phyloP scores from a whole-genome alignment of 2,888 invertebrate genomes.

The Bembecia ichneumoniformis region DNA sequence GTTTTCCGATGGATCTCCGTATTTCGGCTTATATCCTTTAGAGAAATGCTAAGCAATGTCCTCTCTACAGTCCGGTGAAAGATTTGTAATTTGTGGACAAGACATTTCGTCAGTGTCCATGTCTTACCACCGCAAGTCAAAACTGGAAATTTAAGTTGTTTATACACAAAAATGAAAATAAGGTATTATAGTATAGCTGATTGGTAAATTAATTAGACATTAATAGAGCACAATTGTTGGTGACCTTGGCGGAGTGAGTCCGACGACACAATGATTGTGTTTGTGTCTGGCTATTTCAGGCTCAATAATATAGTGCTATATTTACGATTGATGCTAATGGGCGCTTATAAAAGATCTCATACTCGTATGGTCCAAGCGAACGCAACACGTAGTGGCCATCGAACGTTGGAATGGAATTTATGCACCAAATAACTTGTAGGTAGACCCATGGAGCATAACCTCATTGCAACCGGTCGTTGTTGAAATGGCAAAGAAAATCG shows the following conservation, averaged over 20 bases:
- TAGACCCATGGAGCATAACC: background rate
- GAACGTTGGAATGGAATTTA: conserved; percentile 2
- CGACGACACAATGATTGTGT: conserved; percentile 28
- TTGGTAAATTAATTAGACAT: background rate
- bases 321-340: background rate
- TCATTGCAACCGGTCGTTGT: background rate
- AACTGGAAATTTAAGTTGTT: too few relatives aligned
- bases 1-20: too few relatives aligned
- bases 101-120: too few relatives aligned
- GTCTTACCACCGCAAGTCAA: too few relatives aligned
- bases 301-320: conserved; percentile 14
- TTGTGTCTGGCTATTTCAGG: conserved; percentile 27
- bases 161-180: too few relatives aligned
- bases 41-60: too few relatives aligned
- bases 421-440: background rate
- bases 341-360: conserved; percentile 5
- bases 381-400: too few relatives aligned
- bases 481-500: background rate
- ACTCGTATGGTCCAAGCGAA: conserved; percentile 1
- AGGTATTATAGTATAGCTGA: too few relatives aligned
- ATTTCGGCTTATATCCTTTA: too few relatives aligned
- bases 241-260: conserved; percentile 38
- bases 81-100: too few relatives aligned
- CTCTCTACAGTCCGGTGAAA: too few relatives aligned
- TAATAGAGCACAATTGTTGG: conserved; percentile 33